Evolutionary conservation across 2,888 invertebrate species (phyloP).

Genomic region (Oxycera nigricornis): DNA sequence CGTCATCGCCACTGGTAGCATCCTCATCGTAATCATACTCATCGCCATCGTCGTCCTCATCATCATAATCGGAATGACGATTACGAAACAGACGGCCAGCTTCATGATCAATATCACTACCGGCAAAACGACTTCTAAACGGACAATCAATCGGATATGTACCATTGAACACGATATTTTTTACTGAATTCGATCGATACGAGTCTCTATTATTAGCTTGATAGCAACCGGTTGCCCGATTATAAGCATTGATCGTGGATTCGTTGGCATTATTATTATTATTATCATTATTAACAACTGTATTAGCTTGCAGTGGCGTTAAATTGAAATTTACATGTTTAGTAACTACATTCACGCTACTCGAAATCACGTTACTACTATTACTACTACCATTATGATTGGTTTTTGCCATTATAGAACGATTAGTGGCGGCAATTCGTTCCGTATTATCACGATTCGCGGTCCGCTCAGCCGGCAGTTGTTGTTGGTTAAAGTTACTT

Average conservation of each 20-base stretch:
- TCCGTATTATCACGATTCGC: constrained; percentile 17
- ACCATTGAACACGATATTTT: constrained; percentile 76
- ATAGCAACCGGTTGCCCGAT: neutral
- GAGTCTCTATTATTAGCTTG: neutral
- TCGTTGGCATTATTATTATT: neutral
- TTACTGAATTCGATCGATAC: constrained; percentile 41
- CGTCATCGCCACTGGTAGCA: constrained; percentile 50
- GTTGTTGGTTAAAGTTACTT: constrained; percentile 36
- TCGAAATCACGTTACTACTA: neutral
- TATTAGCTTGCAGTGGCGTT: constrained; percentile 11
- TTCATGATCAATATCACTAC: constrained; percentile 41
- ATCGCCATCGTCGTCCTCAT: constrained; percentile 40
- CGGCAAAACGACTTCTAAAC: constrained; percentile 51
- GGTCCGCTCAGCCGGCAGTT: neutral
- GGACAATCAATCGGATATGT: constrained; percentile 87
- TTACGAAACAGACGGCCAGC: constrained; percentile 18
- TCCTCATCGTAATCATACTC: constrained; percentile 36
- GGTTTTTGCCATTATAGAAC: constrained; percentile 27
- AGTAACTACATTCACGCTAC: constrained; percentile 32
- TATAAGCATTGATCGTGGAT: neutral
- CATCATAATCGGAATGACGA: constrained; percentile 43
- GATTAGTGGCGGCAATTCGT: constrained; percentile 27
- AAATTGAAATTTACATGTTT: constrained; percentile 45
- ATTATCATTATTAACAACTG: too few species aligned
- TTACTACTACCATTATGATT: constrained; percentile 7